These are phyloP conservation scores for Amblyteles armatorius DNA, from an alignment of 2,888 invertebrate genomes.

Conservation along the genomic window DNA sequence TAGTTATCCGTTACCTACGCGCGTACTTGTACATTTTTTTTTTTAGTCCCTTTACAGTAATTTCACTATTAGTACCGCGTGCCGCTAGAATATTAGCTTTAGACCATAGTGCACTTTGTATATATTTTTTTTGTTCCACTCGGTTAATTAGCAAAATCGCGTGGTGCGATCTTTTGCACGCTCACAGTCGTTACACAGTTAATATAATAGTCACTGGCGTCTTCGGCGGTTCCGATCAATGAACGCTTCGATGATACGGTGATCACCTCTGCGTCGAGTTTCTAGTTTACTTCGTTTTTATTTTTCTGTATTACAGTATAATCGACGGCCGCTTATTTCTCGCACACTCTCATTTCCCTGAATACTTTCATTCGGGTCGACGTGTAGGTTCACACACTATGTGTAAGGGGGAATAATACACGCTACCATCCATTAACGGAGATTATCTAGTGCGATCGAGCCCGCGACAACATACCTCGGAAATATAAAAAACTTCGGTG, in stretches of 20 bases:
- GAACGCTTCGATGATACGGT: constrained; percentile 14
- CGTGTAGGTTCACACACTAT: constrained; percentile 30
- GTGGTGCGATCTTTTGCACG: constrained; percentile 65
- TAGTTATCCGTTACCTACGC: constrained; percentile 37
- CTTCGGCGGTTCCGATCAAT: constrained; percentile 64
- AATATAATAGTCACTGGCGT: constrained; percentile 31
- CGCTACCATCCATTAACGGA: constrained; percentile 39
- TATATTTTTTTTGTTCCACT: constrained; percentile 58
- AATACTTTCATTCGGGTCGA: constrained; percentile 12
- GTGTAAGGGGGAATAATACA: constrained; percentile 34
- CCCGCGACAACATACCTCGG: constrained; percentile 12
- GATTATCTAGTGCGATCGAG: constrained; percentile 36
- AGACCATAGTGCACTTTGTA: constrained; percentile 79
- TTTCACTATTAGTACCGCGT: constrained; percentile 79
- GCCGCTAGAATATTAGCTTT: constrained; percentile 78
- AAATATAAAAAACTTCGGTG: constrained; percentile 23
- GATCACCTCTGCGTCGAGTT: not conserved
- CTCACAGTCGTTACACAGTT: constrained; percentile 63
- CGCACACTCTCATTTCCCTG: constrained; percentile 4
- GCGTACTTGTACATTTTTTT: constrained; percentile 27
- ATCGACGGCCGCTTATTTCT: constrained; percentile 29
- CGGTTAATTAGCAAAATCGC: constrained; percentile 71
- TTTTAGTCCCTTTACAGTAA: constrained; percentile 69
- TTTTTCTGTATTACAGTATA: constrained; percentile 37
- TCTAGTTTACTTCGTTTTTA: not conserved